Percentiles rank a stretch among this genome's conserved stretches.
Conservation (phyloP, 1,140 invertebrate genomes). For the Cydia fagiglandana region DNA sequence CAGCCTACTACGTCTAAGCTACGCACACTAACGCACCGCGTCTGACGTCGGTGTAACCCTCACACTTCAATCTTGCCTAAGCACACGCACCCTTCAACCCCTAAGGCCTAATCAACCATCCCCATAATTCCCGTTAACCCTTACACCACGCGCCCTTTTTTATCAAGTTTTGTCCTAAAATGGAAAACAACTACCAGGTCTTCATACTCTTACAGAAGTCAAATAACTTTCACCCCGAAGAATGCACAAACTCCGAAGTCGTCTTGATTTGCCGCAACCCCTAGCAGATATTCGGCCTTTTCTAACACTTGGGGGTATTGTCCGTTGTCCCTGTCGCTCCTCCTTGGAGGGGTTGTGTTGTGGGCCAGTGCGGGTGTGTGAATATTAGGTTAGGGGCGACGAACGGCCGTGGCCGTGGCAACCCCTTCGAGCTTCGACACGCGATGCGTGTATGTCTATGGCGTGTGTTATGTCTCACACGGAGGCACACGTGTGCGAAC, state of each 20-base stretch:
- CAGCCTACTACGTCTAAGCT: slow-evolving; percentile 32
- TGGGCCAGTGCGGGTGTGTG: slow-evolving; percentile 50
- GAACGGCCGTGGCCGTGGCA: slow-evolving; percentile 43
- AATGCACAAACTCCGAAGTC: slow-evolving; percentile 73
- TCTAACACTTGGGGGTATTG: slow-evolving; percentile 50
- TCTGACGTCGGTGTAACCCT: slow-evolving; percentile 13
- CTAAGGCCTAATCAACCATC: slow-evolving; percentile 41
- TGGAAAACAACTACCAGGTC: slow-evolving; percentile 76
- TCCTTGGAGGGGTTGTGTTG: slow-evolving; percentile 56
- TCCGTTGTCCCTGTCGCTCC: slow-evolving; percentile 55
- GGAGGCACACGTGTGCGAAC: slow-evolving; percentile 62
- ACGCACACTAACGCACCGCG: slow-evolving; percentile 35
- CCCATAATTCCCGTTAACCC: slow-evolving; percentile 39
- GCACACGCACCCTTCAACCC: slow-evolving; percentile 57
- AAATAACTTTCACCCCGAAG: slow-evolving; percentile 66
- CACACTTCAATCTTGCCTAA: slow-evolving; percentile 12
- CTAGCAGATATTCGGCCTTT: slow-evolving; percentile 61
- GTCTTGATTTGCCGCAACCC: slow-evolving; percentile 55
- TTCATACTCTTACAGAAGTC: slow-evolving; percentile 55
- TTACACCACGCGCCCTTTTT: slow-evolving; percentile 66
- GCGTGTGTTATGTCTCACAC: slow-evolving; percentile 62
- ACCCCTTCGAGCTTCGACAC: slow-evolving; percentile 70
- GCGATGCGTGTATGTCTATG: slow-evolving; percentile 64
- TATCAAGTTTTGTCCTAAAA: slow-evolving; percentile 79
- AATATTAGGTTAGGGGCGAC: slow-evolving; percentile 59